Evolutionary conservation across 2,113 vertebrate species (phyloP), one percentile per base, ranked within the genome.

Genomic region (Rhea americana): DNA sequence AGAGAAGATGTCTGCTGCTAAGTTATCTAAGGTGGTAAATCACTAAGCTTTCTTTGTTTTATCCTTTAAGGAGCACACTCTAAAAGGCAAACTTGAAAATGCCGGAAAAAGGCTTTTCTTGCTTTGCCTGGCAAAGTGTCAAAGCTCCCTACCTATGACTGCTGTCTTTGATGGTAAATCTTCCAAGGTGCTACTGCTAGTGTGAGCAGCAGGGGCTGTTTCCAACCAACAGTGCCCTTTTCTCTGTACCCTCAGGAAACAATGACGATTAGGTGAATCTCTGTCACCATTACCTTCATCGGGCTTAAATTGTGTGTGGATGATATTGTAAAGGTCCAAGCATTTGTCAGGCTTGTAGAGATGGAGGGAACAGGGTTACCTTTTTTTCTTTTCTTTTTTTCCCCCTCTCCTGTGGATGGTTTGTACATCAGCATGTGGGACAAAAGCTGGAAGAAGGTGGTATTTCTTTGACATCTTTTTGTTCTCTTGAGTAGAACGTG

Each of bases 11-110:
- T 75, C 93, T 91, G 86, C 93, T 91, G 90, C 94, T 87, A 28
- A 87, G 25, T 92, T 93, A 73, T n/a, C 51, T 51, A 83, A 89
- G 82, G 63, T 70, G 82, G 71, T 85, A 94, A 94, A 95, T 76
- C 78, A 86, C 91, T 72, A 63, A 88, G 41, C 58, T 94, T 90
- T 89, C 47, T 55, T 89, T 50, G 51, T 87, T 89, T 90, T 85
- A 45, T 14, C 56, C 80, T 67, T 93, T 85, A 59, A 87, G 85
- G 45, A 92, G 47, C 71, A 67, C 37, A 30, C 72, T 93, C 87
- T 82, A 89, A 95, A 93, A 77, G 22, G 41, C 5, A 7, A 58
- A 83, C 76, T 85, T 82, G 77, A 90, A 90, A 76, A 75, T 37
- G 82, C 67, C n/a, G 74, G 74, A 26, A 63, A 56, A 70, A 17